Base-by-base conservation (phyloP, 2,888 invertebrate species). In the Cosmia pyralina region DNA sequence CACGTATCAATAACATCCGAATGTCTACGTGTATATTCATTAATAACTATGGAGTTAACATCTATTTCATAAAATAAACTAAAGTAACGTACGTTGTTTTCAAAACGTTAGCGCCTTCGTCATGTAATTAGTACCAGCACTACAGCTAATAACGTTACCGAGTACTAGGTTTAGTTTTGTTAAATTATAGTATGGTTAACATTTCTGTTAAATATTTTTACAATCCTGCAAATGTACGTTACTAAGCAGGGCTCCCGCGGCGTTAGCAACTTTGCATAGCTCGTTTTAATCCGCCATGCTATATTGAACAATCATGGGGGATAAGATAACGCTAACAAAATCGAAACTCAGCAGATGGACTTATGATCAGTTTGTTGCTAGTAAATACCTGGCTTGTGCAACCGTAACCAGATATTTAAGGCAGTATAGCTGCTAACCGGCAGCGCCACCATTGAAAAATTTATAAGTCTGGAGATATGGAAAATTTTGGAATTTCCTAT, bases 1-100 rank as follows among this genome's bases (percentile, higher is more conserved):
- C 46, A 60, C 46, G 72, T 72, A 73, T 63, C 46, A 76, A 81
- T 77, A 84, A 73, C 76, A 81, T 76, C 62, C 72, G 55, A 75
- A 80, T 75, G 65, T 74, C 67, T 83, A 65, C 65, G 70, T 68
- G 53, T 68, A 57, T 55, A 74, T 66, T 73, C 79, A 69, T 83
- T 73, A 79, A 70, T 68, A 70, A 67, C 67, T 46, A 58, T 38
- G 15, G 44, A 64, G 59, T 73, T 74, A 75, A 66, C 60, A 73
- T 71, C 65, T 69, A 69, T 69, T 71, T 67, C 52, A 81, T 77
- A 78, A 72, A 72, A 64, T 77, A 72, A 63, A 69, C 68, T 59
- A 38, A 60, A 41, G 57, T 58, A 82, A 70, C 74, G 65, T 79
- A 65, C 52, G 28, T 67, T 79, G 80, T 79, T 81, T 75, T 71